Conservation (phyloP, 2,113 vertebrate species). For the Emydocephalus ijimae region DNA sequence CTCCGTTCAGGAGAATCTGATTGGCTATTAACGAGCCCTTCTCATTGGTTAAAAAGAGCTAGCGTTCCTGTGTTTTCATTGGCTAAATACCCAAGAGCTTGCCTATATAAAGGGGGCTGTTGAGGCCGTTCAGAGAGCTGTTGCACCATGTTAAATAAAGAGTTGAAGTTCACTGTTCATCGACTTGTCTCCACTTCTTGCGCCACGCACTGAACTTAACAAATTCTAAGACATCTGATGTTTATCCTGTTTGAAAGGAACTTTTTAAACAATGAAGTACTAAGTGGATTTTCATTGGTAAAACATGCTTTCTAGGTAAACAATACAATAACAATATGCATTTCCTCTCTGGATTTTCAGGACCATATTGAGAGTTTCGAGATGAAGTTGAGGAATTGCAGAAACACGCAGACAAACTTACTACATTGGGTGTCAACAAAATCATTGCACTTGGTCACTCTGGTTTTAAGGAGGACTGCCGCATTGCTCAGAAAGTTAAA, state of each 20-base stretch:
- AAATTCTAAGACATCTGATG: neutral
- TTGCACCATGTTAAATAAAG: no score
- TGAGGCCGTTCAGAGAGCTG: no score
- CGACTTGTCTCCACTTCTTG: no score
- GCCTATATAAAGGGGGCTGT: no score
- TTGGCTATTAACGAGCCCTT: no score
- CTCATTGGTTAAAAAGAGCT: no score
- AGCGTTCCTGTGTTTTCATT: no score
- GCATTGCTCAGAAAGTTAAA: constrained; percentile 81
- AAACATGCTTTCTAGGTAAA: neutral
- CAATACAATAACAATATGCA: neutral
- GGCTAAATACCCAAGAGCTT: no score
- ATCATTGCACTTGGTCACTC: constrained; percentile 94
- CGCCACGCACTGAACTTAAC: no score
- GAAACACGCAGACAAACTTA: constrained; percentile 79
- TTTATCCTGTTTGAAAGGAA: neutral
- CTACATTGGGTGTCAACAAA: constrained; percentile 79
- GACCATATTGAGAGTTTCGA: constrained; percentile 77
- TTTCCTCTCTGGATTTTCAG: constrained; percentile 57
- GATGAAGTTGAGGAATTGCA: constrained; percentile 84
- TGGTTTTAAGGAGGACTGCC: constrained; percentile 80
- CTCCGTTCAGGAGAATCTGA: no score
- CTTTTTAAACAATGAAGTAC: neutral
- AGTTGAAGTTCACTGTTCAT: no score
- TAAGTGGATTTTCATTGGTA: neutral